Conservation (phyloP, 2,797 vertebrate genomes). For the Anniella stebbinsi region DNA sequence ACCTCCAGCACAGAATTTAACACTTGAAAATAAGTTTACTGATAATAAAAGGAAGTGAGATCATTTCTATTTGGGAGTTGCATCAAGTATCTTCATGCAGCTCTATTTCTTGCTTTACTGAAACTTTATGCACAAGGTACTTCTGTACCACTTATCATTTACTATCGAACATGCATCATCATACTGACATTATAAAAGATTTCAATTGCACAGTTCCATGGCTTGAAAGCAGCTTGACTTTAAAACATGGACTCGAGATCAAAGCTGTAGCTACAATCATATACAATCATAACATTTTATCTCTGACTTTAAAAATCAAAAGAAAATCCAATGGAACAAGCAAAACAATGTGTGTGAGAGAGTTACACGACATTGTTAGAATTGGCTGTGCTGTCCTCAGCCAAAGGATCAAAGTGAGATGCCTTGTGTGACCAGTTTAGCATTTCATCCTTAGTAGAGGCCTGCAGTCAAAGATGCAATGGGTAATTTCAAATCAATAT, state of each 20-base stretch:
- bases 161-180: not conserved
- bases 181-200: not conserved
- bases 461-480: not conserved
- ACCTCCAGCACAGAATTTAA: conserved; percentile 40
- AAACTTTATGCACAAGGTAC: not conserved
- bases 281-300: conserved; percentile 19
- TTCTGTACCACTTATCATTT: not conserved
- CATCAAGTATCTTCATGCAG: conserved; percentile 6
- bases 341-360: conserved; percentile 10
- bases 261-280: not conserved
- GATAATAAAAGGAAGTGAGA: conserved; percentile 9
- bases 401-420: not conserved
- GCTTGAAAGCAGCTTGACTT: not conserved
- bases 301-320: conserved; percentile 23
- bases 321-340: conserved; percentile 40
- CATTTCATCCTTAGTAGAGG: not conserved
- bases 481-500: not conserved
- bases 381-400: not conserved
- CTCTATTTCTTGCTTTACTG: not conserved
- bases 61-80: not conserved
- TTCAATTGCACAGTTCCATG: conserved; percentile 2
- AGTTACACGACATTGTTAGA: not conserved
- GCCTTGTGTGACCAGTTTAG: not conserved
- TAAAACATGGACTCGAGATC: not conserved
- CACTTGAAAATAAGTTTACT: conserved; percentile 34